A percentile compares a stretch with the other conserved stretches of the same genome.
These are phyloP conservation scores for Eulemur macaco DNA, from an alignment of 2,113 vertebrate genomes.

Conservation along the genomic window DNA sequence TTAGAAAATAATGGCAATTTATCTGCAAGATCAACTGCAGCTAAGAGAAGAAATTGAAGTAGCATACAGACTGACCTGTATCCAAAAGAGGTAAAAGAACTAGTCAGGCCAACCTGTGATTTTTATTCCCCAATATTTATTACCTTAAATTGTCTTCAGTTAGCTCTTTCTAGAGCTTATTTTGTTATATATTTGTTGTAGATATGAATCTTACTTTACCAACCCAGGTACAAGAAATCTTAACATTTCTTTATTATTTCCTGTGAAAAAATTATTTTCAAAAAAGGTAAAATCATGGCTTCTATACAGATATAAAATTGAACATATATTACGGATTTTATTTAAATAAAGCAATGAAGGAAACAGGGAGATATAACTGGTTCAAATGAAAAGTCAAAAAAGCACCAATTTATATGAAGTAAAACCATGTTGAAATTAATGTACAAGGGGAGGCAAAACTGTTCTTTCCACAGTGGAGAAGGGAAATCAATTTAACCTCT, in stretches of 20 bases:
- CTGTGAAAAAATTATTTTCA: neutral
- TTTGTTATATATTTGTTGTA: neutral
- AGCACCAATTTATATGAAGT: neutral
- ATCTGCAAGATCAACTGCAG: neutral
- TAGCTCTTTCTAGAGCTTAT: neutral
- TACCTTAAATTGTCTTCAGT: neutral
- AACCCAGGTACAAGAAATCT: neutral
- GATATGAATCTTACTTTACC: neutral
- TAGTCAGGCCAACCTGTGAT: neutral
- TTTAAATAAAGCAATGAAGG: neutral
- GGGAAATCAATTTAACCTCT: neutral
- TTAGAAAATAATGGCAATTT: neutral
- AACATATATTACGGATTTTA: neutral
- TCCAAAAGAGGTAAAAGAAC: neutral
- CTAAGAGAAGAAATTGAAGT: neutral
- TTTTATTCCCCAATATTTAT: neutral
- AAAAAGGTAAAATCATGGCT: neutral
- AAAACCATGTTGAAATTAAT: neutral
- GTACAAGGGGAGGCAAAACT: neutral
- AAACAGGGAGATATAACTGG: neutral
- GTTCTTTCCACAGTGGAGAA: neutral
- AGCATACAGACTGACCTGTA: neutral
- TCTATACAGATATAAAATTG: neutral
- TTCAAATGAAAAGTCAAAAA: neutral
- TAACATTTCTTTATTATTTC: no score